Evolutionary conservation across 2,113 vertebrate genomes (phyloP).

Genomic region (Scomber colias): DNA sequence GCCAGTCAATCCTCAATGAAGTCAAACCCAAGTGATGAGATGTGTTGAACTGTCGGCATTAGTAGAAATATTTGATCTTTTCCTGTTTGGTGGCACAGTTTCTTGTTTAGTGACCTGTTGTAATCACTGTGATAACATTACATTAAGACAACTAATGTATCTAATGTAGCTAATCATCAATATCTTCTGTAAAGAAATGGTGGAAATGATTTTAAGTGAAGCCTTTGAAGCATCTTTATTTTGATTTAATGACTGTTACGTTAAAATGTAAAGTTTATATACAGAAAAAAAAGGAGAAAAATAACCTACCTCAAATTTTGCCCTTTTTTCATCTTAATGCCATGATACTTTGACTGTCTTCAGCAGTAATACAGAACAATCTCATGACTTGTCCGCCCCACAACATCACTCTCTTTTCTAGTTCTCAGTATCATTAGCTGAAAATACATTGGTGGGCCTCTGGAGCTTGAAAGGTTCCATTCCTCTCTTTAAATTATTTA

Average conservation of each 20-base stretch:
- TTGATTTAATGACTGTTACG: not conserved
- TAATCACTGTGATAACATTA: not conserved
- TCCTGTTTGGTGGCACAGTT: not conserved
- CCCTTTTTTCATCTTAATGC: no score
- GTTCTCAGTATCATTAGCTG: no score
- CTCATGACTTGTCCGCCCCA: no score
- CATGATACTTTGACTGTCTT: no score
- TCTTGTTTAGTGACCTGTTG: not conserved
- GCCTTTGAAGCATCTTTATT: not conserved
- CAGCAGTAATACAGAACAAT: no score
- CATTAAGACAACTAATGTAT: not conserved
- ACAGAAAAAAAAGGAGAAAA: not conserved
- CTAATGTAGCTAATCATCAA: not conserved
- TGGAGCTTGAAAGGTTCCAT: no score
- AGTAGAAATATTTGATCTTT: not conserved
- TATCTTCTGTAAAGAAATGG: not conserved
- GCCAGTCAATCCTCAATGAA: conserved; percentile 67
- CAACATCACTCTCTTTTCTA: no score
- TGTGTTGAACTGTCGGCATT: not conserved
- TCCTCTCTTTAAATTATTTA: no score
- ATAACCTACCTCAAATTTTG: not conserved
- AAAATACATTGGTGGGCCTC: no score
- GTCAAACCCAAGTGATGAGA: conserved; percentile 50
- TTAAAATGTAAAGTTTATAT: not conserved
- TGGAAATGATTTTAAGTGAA: not conserved